These are phyloP conservation scores for Stictonetta naevosa DNA, from an alignment of 2,113 vertebrate genomes.

Conservation along the genomic window DNA sequence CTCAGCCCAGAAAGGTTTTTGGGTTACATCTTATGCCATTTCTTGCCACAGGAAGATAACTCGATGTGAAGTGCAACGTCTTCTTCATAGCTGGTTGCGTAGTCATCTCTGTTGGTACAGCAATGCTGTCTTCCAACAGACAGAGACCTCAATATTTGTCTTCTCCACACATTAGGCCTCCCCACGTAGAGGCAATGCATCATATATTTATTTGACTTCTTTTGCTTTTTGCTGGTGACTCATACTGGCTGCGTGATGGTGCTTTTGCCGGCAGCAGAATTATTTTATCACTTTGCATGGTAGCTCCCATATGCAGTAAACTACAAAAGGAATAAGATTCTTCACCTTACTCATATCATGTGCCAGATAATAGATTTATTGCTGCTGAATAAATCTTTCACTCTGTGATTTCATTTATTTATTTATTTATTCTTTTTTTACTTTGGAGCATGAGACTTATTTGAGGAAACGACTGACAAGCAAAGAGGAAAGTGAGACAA, in stretches of 20 bases:
- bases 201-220: conserved; percentile 13
- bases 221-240: conserved; percentile 4
- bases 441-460: not conserved
- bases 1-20: not conserved
- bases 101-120: not conserved
- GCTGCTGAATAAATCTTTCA: not conserved
- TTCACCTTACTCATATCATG: not conserved
- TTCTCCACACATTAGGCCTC: not conserved
- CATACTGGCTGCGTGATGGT: not conserved
- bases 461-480: not conserved
- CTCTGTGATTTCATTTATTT: too few species aligned
- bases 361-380: not conserved
- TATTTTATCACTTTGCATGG: not conserved
- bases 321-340: not conserved
- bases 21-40: not conserved
- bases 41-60: not conserved
- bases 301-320: not conserved
- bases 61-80: not conserved
- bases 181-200: not conserved
- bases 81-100: not conserved
- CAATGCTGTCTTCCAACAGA: not conserved
- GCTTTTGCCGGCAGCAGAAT: conserved; percentile 33
- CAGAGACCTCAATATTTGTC: conserved; percentile 14
- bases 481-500: not conserved
- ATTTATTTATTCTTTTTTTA: rapidly evolving